Evolutionary conservation across 1,140 invertebrate genomes (phyloP).

Genomic region (Zaprionus nigranus): DNA sequence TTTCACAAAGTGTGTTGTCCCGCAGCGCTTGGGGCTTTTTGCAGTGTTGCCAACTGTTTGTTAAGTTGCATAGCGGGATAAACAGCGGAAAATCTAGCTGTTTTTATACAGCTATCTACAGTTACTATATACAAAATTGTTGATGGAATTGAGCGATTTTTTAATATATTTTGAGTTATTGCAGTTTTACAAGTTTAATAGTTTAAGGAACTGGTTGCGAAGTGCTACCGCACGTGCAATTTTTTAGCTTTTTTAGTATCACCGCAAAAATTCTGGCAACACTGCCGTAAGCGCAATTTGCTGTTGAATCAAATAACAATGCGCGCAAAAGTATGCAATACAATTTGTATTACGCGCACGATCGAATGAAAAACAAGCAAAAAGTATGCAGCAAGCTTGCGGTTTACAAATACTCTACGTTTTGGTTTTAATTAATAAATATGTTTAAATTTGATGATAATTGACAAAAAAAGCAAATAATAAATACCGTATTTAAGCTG

Average conservation of each 20-base stretch:
- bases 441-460: background rate
- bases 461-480: background rate
- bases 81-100: too few relatives aligned
- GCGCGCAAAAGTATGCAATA: conserved; percentile 55
- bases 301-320: conserved; percentile 28
- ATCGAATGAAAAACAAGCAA: conserved; percentile 40
- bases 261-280: background rate
- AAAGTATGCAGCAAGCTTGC: conserved; percentile 38
- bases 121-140: background rate
- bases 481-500: background rate
- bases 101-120: too few relatives aligned
- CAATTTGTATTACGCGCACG: conserved; percentile 18
- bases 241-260: too few relatives aligned
- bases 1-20: background rate
- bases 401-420: background rate
- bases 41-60: conserved; percentile 1
- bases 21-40: background rate
- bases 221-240: too few relatives aligned
- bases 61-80: too few relatives aligned
- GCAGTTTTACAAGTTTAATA: too few relatives aligned
- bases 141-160: too few relatives aligned
- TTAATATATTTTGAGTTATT: too few relatives aligned
- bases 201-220: too few relatives aligned
- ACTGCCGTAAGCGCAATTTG: conserved; percentile 27
- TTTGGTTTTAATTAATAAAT: too few relatives aligned